Base-by-base conservation (phyloP, 2,797 vertebrate genomes). In the Acipenser ruthenus region DNA sequence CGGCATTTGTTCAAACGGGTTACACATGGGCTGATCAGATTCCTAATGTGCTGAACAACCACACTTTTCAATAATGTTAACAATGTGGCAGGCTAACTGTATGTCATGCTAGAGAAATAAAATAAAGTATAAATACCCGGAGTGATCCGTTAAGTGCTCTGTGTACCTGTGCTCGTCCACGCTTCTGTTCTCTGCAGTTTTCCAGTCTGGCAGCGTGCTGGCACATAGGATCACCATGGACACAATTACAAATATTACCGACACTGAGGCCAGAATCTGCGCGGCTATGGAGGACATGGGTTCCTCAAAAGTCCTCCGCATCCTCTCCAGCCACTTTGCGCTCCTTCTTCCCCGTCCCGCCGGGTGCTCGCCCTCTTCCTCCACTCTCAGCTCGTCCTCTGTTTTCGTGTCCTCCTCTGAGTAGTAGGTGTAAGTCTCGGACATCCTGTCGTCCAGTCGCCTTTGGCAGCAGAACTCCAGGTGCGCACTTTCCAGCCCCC, bases 171-270 rank as follows among this genome's bases (percentile, higher is more conserved):
- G 94, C 82, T 98, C 96, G 80, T 98, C 95, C 83, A 93, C 82
- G 62, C 91, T 93, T 71, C 85, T 93, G 76, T 91, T 94, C 85
- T 97, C 95, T 48, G 94, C 94, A 9, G 92, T 91, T 73, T 97
- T 92, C 96, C 96, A 98, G 81, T 98, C 95, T 7, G 96, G 96
- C 75, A 98, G 82, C 7, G 96, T 98, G 86, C 96, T 98, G 55
- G 94, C 94, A 67, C 96, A 99, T 76, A 99, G 83, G 80, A 98
- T 94, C 71, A 98, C 89, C 96, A 99, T 97, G 69, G 96, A 99
- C 74, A 97, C 84, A 50, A 99, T 93, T 69, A 99, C 96, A 77
- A 98, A 98, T 64, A 98, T 88, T 67, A 98, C 92, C 4, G 96
- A 99, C 71, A 99, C 87, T 9, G 89, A 90, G 52, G 96, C 96